Evolutionary conservation across 2,113 vertebrate genomes (phyloP).

Genomic region (Anarrhichthys ocellatus): DNA sequence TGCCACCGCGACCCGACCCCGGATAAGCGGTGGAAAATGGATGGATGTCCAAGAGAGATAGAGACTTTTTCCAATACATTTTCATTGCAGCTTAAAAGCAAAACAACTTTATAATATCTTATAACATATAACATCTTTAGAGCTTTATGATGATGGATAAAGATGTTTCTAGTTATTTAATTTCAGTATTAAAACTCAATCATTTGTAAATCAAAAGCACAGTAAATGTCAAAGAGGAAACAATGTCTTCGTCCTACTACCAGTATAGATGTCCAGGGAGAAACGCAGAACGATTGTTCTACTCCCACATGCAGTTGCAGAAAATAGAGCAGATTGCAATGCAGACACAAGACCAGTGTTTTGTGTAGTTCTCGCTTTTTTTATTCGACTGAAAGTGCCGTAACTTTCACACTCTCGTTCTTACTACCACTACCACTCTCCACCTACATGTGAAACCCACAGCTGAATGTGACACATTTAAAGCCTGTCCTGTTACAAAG

Average conservation of each 20-base stretch:
- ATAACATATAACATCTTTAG: too few relatives aligned
- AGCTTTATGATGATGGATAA: not conserved
- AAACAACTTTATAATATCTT: not conserved
- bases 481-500: not conserved
- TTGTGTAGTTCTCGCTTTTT: conserved; percentile 16
- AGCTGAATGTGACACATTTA: not conserved
- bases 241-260: not conserved
- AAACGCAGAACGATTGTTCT: not conserved
- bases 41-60: not conserved
- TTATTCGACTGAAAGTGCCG: conserved; percentile 8
- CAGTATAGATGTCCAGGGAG: not conserved
- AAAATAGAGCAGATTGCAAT: conserved; percentile 44
- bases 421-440: conserved; percentile 48
- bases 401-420: conserved; percentile 43
- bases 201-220: not conserved
- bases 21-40: too few relatives aligned
- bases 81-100: not conserved
- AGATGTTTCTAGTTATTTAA: not conserved
- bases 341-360: conserved; percentile 26
- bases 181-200: not conserved
- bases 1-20: too few relatives aligned
- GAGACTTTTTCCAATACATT: not conserved
- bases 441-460: conserved; percentile 35
- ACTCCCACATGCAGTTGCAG: conserved; percentile 40
- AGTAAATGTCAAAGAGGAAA: not conserved